phyloP scores from a whole-genome alignment of 2,888 invertebrate species.

The Apotomis betuletana region DNA sequence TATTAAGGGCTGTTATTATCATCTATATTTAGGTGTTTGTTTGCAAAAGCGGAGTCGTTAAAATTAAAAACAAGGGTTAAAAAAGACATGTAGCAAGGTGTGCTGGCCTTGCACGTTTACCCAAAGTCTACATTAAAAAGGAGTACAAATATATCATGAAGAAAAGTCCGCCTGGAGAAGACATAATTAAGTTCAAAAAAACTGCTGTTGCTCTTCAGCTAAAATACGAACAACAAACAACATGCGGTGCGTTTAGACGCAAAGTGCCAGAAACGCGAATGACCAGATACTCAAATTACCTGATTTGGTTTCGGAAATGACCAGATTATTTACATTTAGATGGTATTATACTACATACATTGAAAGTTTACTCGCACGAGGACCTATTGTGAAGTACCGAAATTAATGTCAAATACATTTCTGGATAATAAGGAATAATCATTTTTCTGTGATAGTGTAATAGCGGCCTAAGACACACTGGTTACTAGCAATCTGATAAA shows the following conservation, averaged over 20 bases:
- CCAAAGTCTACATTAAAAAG: too few species aligned
- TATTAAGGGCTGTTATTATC: too few species aligned
- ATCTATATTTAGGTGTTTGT: too few species aligned
- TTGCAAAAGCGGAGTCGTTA: too few species aligned
- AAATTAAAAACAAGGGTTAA: too few species aligned
- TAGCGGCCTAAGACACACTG: slow-evolving; percentile 8
- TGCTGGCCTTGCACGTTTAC: too few species aligned
- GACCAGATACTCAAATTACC: slow-evolving; percentile 7
- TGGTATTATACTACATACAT: slow-evolving; percentile 6
- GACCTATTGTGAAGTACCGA: background rate
- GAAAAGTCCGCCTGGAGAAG: too few species aligned
- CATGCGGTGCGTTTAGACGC: slow-evolving; percentile 5
- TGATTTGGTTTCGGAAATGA: slow-evolving; percentile 6
- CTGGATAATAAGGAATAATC: background rate
- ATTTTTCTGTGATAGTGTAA: slow-evolving; percentile 9
- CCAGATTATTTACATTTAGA: slow-evolving; percentile 1
- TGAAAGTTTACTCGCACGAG: background rate
- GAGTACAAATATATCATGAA: too few species aligned
- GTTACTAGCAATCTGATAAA: slow-evolving; percentile 15
- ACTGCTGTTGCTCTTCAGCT: slow-evolving; percentile 38
- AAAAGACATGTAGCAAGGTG: too few species aligned
- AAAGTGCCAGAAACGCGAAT: slow-evolving; percentile 10
- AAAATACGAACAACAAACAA: slow-evolving; percentile 38
- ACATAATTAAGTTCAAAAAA: too few species aligned
- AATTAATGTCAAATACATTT: slow-evolving; percentile 2